Base-by-base conservation (phyloP, 2,797 vertebrate species). In the Acanthurus lineatus region DNA sequence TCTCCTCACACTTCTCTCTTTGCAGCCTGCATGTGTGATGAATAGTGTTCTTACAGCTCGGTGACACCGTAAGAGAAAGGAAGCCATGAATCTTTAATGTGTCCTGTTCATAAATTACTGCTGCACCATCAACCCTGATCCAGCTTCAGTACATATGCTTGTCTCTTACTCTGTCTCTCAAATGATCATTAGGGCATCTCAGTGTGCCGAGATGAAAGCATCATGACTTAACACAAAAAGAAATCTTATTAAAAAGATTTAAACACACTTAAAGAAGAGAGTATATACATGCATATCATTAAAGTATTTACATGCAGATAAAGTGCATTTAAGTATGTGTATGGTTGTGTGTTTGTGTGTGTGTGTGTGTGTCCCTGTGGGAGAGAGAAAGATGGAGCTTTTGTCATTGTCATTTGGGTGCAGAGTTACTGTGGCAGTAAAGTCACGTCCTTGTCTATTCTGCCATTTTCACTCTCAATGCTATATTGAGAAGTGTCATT, bases 391-490 rank as follows among this genome's bases (percentile, higher is more conserved):
- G n/a, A 71, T 20, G 1, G 45, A 77, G 38, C 6, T 63, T 86
- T 81, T 75, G 76, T 91, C 82, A 88, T 22, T 82, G 84, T 89
- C 88, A 87, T 68, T 66, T 51, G 48, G 84, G 79, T 9, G 17
- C 38, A 57, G 77, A 82, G 68, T 86, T 85, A 85, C 90, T 82
- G 79, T 82, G 84, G 86, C 84, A 87, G 84, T 72, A 90, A 88
- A 89, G 92, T 91, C 88, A 75, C 73, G 92, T 95, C 93, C 91
- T 94, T 95, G 95, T 91, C 91, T 83, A 79, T 90, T 91, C 85
- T 92, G 90, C 90, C 90, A 89, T 92, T 93, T 90, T 89, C 82
- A 79, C 83, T 85, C 88, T 90, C 88, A 86, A 85, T 79, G 85
- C 88, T 91, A 90, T 92, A 94, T 91, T 91, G 92, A 95, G 90